Evolutionary conservation across 2,797 vertebrate genomes (phyloP).

Genomic region (Bufotes viridis): DNA sequence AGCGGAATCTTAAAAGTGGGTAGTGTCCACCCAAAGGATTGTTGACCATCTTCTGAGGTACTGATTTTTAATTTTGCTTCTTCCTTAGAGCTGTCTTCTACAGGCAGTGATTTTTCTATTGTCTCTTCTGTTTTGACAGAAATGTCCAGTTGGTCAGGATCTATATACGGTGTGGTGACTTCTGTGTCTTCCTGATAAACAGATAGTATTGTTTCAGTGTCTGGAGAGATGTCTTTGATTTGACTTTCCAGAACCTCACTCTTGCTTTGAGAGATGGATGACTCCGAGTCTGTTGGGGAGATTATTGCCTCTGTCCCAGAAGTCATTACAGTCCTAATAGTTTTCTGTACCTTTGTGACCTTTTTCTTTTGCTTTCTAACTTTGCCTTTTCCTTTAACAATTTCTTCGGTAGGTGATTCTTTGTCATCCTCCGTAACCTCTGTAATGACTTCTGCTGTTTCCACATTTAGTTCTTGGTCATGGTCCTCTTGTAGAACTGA

Average conservation of each 20-base stretch:
- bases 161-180: neutral
- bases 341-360: slow-evolving; percentile 43
- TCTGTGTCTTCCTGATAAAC: neutral
- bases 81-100: neutral
- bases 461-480: neutral
- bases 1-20: neutral
- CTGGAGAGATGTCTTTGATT: neutral
- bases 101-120: neutral
- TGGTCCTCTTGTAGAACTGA: neutral
- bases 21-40: neutral
- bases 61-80: neutral
- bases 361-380: slow-evolving; percentile 34
- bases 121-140: neutral
- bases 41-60: neutral
- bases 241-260: neutral
- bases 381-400: slow-evolving; percentile 3
- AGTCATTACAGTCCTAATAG: neutral
- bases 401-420: slow-evolving; percentile 9
- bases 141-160: neutral
- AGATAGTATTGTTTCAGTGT: neutral
- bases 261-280: neutral
- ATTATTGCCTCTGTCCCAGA: neutral
- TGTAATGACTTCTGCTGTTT: slow-evolving; percentile 8
- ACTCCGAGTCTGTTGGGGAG: neutral
- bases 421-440: neutral